Evolutionary conservation across 1,140 invertebrate species (phyloP), one percentile per base, ranked within the genome.

Genomic region (Aethina tumida): DNA sequence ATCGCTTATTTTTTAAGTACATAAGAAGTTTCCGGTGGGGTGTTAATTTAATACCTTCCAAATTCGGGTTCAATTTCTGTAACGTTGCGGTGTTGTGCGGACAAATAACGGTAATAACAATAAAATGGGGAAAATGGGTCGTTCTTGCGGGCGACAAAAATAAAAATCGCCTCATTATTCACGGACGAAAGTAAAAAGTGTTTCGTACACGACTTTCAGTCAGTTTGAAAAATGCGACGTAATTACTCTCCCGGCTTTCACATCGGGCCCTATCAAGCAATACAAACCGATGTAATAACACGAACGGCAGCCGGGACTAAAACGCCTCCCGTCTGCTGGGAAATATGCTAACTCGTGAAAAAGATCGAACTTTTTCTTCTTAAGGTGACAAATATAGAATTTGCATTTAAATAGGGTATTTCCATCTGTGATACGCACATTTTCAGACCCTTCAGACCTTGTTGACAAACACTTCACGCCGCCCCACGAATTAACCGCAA

Each of bases 351-450:
- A 56, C 55, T 41, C 47, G 44, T 46, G 41, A 43, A 40, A 47
- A 49, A 43, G 55, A 58, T 58, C 54, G 53, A 59, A 58, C 35
- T 59, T 58, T 59, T 59, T 62, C 56, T 56, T 57, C 47, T 55
- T 44, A 55, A 60, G 62, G 70, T 72, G 73, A 74, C 73, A 74
- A 75, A 75, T 74, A 74, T 71, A 66, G 64, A 73, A 75, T 75
- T 76, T 76, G 70, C 73, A 75, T 76, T 74, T 74, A 74, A 75
- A 74, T 75, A 70, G 70, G 69, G 69, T 69, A 72, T 70, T 75
- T 74, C 70, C 72, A 72, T 74, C 69, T 74, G 72, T 71, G 68
- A 65, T 63, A 64, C 56, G 64, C 46, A 47, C 51, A 50, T 45
- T 45, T 43, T 45, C 43, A 35, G 47, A 16, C 43, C 43, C 38